Evolutionary conservation across 2,888 invertebrate species (phyloP), one percentile per base, ranked within the genome.

Genomic region (Clivina fossor): DNA sequence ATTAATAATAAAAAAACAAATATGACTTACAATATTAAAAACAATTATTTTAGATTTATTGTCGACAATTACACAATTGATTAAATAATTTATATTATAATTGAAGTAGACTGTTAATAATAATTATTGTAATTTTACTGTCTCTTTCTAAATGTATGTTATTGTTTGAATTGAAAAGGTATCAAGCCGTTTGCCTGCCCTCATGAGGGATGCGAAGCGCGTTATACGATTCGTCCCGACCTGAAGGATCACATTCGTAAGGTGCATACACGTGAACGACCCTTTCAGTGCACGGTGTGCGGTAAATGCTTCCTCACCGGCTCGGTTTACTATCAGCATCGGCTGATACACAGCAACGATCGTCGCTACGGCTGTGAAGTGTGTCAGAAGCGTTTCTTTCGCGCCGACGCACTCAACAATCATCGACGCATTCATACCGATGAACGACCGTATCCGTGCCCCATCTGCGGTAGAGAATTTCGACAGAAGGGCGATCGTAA

Each of bases 371-470:
- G 80, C 41, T 83, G 83, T 63, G 79, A 81, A 56, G 80, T 82
- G 67, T 65, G 64, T 63, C 35, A 79, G 3, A 83, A 82, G 66
- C 72, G 82, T 2, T 83, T 83, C 63, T 82, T 82, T 62, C 75
- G 83, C 20, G 82, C 83, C 0, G 83, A 83, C 65, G 83, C 83
- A 2, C 64, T 83, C 8, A 83, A 83, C 63, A 83, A 83, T 64
- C 80, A 80, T 60, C 78, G 79, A 55, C 76, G 83, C 51, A 83
- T 83, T 57, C 83, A 83, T 61, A 83, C 82, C 0, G 79, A 80
- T 30, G 80, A 80, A 61, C 75, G 80, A 50, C 80, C 80, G 0
- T 80, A 76, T 61, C 75, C 76, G 4, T 80, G 80, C 53, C 70
- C 73, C 2, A 77, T 76, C 47, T 80, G 80, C 63, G 76, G 73